Conservation (phyloP, 2,797 vertebrate genomes). For the Enteromius anoplus region DNA sequence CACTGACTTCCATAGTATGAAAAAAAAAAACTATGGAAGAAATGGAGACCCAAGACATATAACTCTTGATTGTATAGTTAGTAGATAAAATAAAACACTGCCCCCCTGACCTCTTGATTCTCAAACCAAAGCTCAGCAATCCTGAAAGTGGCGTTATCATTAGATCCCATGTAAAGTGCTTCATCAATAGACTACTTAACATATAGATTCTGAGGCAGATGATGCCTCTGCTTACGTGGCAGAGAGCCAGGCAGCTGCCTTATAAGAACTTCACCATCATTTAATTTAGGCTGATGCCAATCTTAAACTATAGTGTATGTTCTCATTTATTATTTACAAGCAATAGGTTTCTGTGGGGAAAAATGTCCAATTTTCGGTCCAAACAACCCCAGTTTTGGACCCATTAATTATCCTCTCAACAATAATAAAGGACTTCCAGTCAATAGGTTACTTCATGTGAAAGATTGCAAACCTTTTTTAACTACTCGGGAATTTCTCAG, state of each 20-base stretch:
- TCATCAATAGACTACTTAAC: slow-evolving; percentile 44
- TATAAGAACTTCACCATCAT: not conserved
- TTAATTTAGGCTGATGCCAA: slow-evolving; percentile 20
- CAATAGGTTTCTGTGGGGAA: slow-evolving; percentile 7
- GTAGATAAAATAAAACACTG: not conserved
- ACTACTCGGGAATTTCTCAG: not conserved
- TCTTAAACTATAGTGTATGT: not conserved
- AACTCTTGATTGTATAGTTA: not conserved
- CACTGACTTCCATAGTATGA: no score
- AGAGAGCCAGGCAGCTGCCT: slow-evolving; percentile 29
- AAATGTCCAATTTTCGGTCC: not conserved
- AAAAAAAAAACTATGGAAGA: no score
- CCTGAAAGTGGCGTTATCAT: slow-evolving; percentile 7
- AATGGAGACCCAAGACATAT: no score
- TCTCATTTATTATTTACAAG: slow-evolving; percentile 40
- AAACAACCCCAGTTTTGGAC: slow-evolving; percentile 30
- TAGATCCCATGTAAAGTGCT: slow-evolving; percentile 34
- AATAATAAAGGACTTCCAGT: not conserved
- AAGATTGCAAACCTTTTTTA: not conserved
- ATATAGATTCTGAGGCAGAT: slow-evolving; percentile 33
- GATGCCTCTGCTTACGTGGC: not conserved
- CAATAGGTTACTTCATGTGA: not conserved
- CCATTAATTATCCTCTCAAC: slow-evolving; percentile 23
- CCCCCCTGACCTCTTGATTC: not conserved
- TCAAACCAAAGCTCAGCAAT: slow-evolving; percentile 19